A percentile compares a stretch with the other conserved stretches of the same genome.
phyloP scores from a whole-genome alignment of 2,888 invertebrate species.

The Gibbula magus region DNA sequence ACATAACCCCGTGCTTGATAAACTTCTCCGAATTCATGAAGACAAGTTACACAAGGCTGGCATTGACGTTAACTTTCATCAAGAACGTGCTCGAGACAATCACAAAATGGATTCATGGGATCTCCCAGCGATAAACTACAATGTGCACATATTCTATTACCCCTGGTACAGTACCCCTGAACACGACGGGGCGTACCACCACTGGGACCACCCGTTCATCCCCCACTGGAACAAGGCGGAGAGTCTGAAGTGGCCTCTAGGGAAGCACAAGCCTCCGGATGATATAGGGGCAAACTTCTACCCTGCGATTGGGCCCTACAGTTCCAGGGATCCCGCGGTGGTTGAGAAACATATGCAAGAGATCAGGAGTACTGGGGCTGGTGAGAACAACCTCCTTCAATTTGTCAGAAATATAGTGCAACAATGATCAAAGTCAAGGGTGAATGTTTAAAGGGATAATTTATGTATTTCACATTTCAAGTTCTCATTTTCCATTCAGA shows the following conservation, averaged over 20 bases:
- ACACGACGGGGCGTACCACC: slow-evolving; percentile 69
- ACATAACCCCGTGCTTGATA: background rate
- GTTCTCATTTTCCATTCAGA: too few relatives aligned
- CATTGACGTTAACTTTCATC: slow-evolving; percentile 2
- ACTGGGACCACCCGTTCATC: slow-evolving; percentile 75
- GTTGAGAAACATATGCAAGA: slow-evolving; percentile 80
- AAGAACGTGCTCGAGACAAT: background rate
- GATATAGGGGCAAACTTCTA: slow-evolving; percentile 79
- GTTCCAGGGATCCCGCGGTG: slow-evolving; percentile 77
- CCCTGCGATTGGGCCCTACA: slow-evolving; percentile 78
- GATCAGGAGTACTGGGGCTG: slow-evolving; percentile 79
- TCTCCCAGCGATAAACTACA: slow-evolving; percentile 51
- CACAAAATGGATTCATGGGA: background rate
- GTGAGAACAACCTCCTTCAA: slow-evolving; percentile 47
- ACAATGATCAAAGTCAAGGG: background rate
- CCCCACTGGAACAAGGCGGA: slow-evolving; percentile 73
- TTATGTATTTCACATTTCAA: too few relatives aligned
- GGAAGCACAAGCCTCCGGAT: slow-evolving; percentile 78
- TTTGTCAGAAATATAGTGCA: background rate
- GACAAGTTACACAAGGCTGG: slow-evolving; percentile 18
- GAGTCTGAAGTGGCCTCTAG: slow-evolving; percentile 76
- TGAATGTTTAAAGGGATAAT: too few relatives aligned
- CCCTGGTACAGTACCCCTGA: slow-evolving; percentile 75
- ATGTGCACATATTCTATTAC: slow-evolving; percentile 76
- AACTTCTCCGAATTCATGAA: background rate